Evolutionary conservation across 2,888 invertebrate species (phyloP), one percentile per base, ranked within the genome.

Genomic region (Thyatira batis): DNA sequence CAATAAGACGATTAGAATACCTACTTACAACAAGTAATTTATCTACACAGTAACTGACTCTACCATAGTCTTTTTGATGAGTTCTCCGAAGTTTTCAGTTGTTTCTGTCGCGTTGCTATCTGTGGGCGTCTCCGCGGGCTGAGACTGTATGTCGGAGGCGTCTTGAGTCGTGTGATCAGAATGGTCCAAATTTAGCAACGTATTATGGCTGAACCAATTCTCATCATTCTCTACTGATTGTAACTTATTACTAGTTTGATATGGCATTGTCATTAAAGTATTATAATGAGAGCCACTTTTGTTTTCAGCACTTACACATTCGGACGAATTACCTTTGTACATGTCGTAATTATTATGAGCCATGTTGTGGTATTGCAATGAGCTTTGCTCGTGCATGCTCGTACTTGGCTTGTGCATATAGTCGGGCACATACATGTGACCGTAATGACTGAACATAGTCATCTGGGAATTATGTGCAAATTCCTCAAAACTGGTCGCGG

Each of bases 11-110:
- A 82, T 80, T 84, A 83, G 79, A 84, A 83, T 75, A 90, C 84
- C 88, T 89, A 90, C 84, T 88, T 89, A 39, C 39, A 39, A 39
- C 85, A 87, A 84, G 77, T 80, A 82, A 84, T 78, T 86, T 68
- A 82, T 81, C 93, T 94, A 97, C 91, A 96, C 96, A 73, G 95
- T 96, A 73, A 96, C 97, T 73, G 97, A 97, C 86, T 97, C 97
- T 79, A 97, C 97, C 94, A 97, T 97, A 61, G 97, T 96, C 88
- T 97, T 97, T 87, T 97, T 97, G 70, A 97, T 97, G 73, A 98
- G 96, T 92, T 97, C 97, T 52, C 97, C 97, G 78, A 97, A 97
- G 84, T 97, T 97, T 75, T 97, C 96, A 67, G 85, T 84, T 30
- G 82, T 67, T 50, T 91, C 91, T 20, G 75, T 58, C 44, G 68